Evolutionary conservation across 1,140 invertebrate species (phyloP).

Genomic region (Drosophila sucinea): DNA sequence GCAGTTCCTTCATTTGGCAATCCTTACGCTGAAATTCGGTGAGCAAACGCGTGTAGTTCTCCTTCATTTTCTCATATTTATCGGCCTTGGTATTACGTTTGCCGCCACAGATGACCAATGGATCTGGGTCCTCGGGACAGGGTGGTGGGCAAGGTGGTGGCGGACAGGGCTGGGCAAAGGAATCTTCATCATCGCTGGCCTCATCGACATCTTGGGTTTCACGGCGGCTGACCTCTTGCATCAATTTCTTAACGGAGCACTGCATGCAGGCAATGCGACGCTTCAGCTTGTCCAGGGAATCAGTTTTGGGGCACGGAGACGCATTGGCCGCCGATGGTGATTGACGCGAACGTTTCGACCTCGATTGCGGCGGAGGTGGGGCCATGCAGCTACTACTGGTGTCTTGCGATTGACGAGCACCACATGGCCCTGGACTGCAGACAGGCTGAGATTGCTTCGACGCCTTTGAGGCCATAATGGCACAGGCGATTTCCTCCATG

Average conservation of each 20-base stretch:
- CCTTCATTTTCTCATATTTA: constrained; percentile 75
- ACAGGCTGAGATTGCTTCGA: constrained; percentile 31
- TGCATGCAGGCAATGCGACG: constrained; percentile 70
- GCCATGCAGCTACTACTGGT: constrained; percentile 44
- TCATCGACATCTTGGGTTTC: constrained; percentile 39
- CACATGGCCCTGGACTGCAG: constrained; percentile 44
- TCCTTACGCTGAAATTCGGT: constrained; percentile 76
- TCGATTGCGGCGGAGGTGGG: neutral
- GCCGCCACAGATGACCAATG: constrained; percentile 66
- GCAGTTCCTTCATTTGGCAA: constrained; percentile 73
- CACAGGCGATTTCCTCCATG: constrained; percentile 69
- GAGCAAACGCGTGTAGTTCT: constrained; percentile 73
- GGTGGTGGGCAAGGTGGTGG: constrained; percentile 2
- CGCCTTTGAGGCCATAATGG: constrained; percentile 55
- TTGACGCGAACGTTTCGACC: constrained; percentile 1
- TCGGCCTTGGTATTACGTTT: constrained; percentile 74
- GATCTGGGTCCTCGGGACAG: constrained; percentile 69
- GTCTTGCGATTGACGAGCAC: constrained; percentile 13
- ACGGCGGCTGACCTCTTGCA: constrained; percentile 62
- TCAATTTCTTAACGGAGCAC: constrained; percentile 61
- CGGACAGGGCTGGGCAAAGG: neutral
- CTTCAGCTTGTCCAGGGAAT: constrained; percentile 71
- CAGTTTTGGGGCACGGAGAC: constrained; percentile 36
- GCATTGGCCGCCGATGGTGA: neutral
- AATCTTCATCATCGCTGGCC: constrained; percentile 20